phyloP scores from a whole-genome alignment of 1,140 invertebrate species.

The Dolichoris vasculosae region DNA sequence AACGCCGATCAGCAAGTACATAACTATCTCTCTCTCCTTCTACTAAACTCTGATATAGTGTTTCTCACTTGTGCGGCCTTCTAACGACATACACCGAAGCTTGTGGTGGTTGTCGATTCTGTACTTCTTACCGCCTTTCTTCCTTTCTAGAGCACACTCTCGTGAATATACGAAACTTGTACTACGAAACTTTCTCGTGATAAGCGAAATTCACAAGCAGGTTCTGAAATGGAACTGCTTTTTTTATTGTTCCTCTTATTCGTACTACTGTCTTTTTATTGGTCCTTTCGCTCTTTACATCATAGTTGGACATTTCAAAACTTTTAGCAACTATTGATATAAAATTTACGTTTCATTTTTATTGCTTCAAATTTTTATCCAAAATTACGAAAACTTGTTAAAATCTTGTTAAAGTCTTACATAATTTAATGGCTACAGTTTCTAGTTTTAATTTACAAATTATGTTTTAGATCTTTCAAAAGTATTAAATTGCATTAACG shows the following conservation, averaged over 20 bases:
- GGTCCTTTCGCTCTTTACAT: background rate
- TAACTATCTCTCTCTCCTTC: background rate
- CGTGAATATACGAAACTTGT: background rate
- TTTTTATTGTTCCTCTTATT: background rate
- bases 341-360: background rate
- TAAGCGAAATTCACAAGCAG: background rate
- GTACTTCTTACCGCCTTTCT: background rate
- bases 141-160: constrained; percentile 16
- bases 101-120: background rate
- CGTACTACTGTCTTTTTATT: background rate
- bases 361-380: background rate
- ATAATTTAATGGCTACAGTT: too few species aligned
- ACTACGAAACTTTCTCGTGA: constrained; percentile 8
- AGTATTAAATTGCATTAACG: background rate
- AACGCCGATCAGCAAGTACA: constrained; percentile 18
- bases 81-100: background rate
- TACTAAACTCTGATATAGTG: background rate
- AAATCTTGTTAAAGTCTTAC: background rate
- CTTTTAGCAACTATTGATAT: background rate
- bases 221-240: background rate
- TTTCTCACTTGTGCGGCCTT: background rate
- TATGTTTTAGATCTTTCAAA: background rate
- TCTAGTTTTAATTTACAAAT: background rate
- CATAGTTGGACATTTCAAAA: background rate
- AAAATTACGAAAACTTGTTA: background rate